A percentile compares a stretch with the other conserved stretches of the same genome.
Evolutionary conservation across 2,113 vertebrate genomes (phyloP).

Genomic region (Nycticebus coucang): DNA sequence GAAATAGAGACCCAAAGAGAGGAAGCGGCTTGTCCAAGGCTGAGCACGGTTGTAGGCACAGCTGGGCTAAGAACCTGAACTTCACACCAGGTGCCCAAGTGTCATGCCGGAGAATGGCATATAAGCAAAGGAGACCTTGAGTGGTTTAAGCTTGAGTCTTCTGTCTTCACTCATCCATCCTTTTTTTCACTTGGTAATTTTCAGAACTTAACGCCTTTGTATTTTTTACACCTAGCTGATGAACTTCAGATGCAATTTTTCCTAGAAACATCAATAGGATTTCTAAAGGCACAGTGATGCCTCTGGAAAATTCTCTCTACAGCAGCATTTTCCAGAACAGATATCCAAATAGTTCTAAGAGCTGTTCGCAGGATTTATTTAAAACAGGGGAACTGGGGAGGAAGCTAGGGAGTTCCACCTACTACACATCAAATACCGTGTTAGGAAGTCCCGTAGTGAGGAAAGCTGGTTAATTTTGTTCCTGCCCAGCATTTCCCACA

Average conservation of each 20-base stretch:
- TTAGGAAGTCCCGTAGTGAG: background rate
- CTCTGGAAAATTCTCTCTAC: background rate
- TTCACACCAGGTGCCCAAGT: accelerated
- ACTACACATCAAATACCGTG: accelerated
- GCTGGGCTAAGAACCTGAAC: background rate
- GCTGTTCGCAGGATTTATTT: background rate
- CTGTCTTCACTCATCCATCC: background rate
- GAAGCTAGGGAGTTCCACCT: background rate
- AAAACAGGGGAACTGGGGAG: background rate
- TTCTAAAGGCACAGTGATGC: background rate
- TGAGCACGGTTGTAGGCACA: background rate
- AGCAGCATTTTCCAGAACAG: no score
- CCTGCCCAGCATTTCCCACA: background rate
- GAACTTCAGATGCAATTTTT: background rate
- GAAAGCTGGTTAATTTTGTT: background rate
- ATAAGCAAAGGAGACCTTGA: background rate
- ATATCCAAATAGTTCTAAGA: background rate
- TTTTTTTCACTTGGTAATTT: background rate
- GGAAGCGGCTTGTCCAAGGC: background rate
- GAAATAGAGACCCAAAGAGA: background rate
- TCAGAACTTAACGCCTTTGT: background rate
- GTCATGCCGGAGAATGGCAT: accelerated
- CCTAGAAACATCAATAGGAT: background rate
- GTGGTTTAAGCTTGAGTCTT: background rate
- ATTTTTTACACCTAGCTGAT: background rate